These are phyloP conservation scores for Philereme vetulata DNA, from an alignment of 2,888 invertebrate genomes.

Conservation along the genomic window DNA sequence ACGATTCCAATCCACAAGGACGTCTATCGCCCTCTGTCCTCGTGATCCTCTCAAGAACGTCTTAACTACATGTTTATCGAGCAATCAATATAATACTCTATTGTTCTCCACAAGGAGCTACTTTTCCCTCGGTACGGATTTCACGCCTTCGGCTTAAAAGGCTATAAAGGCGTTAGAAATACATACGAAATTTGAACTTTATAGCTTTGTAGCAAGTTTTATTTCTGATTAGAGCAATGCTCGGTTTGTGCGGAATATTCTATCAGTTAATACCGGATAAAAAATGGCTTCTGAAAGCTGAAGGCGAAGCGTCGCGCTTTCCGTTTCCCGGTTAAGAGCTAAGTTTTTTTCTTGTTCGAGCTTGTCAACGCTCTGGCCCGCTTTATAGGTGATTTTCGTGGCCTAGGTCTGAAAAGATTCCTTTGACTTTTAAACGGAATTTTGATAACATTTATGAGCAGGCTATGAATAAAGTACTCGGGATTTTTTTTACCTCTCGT, in stretches of 20 bases:
- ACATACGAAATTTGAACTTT: conserved; percentile 61
- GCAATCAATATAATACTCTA: conserved; percentile 57
- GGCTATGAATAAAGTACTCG: conserved; percentile 28
- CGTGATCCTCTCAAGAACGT: conserved; percentile 42
- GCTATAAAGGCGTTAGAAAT: conserved; percentile 45
- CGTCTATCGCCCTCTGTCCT: conserved; percentile 47
- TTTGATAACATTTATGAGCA: conserved; percentile 46
- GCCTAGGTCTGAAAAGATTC: conserved; percentile 46
- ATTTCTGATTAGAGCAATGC: conserved; percentile 49
- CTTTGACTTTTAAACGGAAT: conserved; percentile 51
- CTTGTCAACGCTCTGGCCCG: conserved; percentile 55
- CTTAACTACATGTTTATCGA: conserved; percentile 46
- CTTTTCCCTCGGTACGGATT: conserved; percentile 42
- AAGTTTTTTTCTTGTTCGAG: conserved; percentile 56
- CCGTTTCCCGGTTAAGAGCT: conserved; percentile 60
- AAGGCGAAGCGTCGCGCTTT: conserved; percentile 64
- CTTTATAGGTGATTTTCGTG: conserved; percentile 53
- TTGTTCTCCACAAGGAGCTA: conserved; percentile 47
- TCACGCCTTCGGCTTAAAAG: conserved; percentile 35
- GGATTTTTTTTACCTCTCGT: conserved; percentile 26
- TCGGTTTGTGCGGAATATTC: conserved; percentile 51
- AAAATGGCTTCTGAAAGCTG: conserved; percentile 71
- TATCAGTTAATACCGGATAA: conserved; percentile 62
- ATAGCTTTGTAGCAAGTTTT: conserved; percentile 49
- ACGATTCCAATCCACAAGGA: conserved; percentile 59